Base-by-base conservation (phyloP, 1,140 invertebrate species). In the Tribolium castaneum region DNA sequence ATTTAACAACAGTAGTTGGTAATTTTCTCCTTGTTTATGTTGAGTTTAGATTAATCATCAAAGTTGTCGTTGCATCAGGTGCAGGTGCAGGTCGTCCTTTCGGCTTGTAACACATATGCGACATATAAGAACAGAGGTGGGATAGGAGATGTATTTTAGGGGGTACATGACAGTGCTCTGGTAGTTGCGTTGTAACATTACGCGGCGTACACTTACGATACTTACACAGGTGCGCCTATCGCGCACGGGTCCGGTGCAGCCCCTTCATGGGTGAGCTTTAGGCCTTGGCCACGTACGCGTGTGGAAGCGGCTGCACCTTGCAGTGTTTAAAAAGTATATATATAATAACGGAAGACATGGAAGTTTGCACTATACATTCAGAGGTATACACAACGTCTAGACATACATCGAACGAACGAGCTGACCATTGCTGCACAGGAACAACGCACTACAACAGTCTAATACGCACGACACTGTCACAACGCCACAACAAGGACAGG, bases 391-490 rank as follows among this genome's bases (percentile, higher is more conserved):
- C 85, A 86, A 86, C 84, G 85, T 83, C 85, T 86, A 86, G 78
- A 86, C 83, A 85, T 84, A 85, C 85, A 86, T 85, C 84, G 81
- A 85, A 86, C 81, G 84, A 85, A 85, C 85, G 84, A 86, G 84
- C 85, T 86, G 84, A 84, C 82, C 84, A 86, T 84, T 79, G 80
- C 82, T 82, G 83, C 82, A 85, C 82, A 84, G 81, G 80, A 85
- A 86, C 84, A 86, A 86, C 84, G 85, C 84, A 85, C 82, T 84
- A 84, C 84, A 83, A 81, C 78, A 80, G 70, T 84, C 84, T 85
- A 85, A 86, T 85, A 86, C 85, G 85, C 85, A 86, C 85, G 84
- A 85, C 85, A 86, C 84, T 86, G 85, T 85, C 85, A 86, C 85
- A 86, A 85, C 82, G 85, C 82, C 84, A 86, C 84, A 86, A 86